Evolutionary conservation across 2,888 invertebrate species (phyloP), one percentile per base, ranked within the genome.

Genomic region (Onthophagus sagittarius): DNA sequence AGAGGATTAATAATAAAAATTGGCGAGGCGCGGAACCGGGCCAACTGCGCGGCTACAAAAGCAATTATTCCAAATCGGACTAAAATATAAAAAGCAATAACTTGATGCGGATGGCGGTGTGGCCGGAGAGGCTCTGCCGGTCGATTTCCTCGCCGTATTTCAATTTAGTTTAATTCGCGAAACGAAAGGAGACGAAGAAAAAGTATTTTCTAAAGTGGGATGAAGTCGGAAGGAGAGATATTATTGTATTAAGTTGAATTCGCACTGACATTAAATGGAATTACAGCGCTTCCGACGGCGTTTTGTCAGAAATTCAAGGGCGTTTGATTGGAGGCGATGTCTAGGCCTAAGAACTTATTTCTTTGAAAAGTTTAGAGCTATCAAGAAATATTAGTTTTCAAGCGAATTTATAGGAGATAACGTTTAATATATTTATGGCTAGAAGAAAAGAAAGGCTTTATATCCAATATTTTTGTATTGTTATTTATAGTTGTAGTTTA

Each of bases 141-240:
- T 53, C 39, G 39, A 53, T 64, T 23, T 67, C 67, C 32, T 32
- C 82, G 83, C 81, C 84, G 83, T 83, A 81, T 84, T 85, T 84
- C 85, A 84, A 85, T 85, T 85, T 84, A 84, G 82, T 84, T 83
- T 84, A 84, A 85, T 85, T 84, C 84, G 80, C 81, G 79, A 80
- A 15, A 53, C 39, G 39, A 53, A 53, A 53, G 7, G 81, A 82
- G 83, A 84, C 82, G 83, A 82, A 83, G 84, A 83, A 84, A 82
- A 84, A 83, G 82, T 83, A 83, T 83, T 82, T 82, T 81, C 81
- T 83, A 53, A 53, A 53, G 39, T 53, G 39, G 39, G 39, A 53
- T 53, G 39, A 79, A 80, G 81, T 78, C 80, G 81, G 81, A 80
- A 80, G 78, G 79, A 81, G 23, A 23, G 81, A 82, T 82, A 82